These are phyloP conservation scores for Drosophila melanica DNA, from an alignment of 1,140 invertebrate species.

Conservation along the genomic window DNA sequence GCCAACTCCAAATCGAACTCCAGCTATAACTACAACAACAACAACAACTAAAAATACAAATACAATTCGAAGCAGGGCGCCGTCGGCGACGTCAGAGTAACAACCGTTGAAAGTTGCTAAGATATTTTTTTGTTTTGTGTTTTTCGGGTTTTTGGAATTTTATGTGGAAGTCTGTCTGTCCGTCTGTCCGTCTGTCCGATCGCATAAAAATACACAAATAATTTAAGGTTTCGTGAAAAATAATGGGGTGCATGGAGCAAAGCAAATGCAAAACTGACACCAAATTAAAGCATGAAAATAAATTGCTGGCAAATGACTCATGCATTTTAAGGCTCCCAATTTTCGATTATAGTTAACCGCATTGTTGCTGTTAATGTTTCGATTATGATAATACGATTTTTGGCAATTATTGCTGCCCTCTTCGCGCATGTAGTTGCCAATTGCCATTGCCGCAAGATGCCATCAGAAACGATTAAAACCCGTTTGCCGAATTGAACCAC, in stretches of 20 bases:
- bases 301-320: slow-evolving; percentile 80
- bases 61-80: slow-evolving; percentile 33
- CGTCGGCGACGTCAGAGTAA: slow-evolving; percentile 19
- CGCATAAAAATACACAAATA: slow-evolving; percentile 60
- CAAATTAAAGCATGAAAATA: slow-evolving; percentile 69
- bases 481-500: slow-evolving; percentile 47
- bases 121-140: slow-evolving; percentile 5
- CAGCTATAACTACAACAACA: slow-evolving; percentile 26
- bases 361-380: slow-evolving; percentile 56
- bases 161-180: background rate
- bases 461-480: slow-evolving; percentile 52
- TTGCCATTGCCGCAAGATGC: slow-evolving; percentile 21
- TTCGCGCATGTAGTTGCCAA: slow-evolving; percentile 34
- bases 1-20: slow-evolving; percentile 43
- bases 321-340: slow-evolving; percentile 53
- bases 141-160: background rate
- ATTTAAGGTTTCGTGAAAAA: slow-evolving; percentile 52
- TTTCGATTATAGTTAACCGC: slow-evolving; percentile 51
- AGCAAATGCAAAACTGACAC: slow-evolving; percentile 58
- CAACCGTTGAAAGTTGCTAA: slow-evolving; percentile 56
- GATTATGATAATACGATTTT: slow-evolving; percentile 74
- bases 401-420: slow-evolving; percentile 70
- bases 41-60: background rate
- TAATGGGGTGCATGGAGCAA: slow-evolving; percentile 27
- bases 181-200: slow-evolving; percentile 21